A percentile compares a stretch with the other conserved stretches of the same genome.
These are phyloP conservation scores for Troilus luridus DNA, from an alignment of 2,888 invertebrate genomes.

Conservation along the genomic window DNA sequence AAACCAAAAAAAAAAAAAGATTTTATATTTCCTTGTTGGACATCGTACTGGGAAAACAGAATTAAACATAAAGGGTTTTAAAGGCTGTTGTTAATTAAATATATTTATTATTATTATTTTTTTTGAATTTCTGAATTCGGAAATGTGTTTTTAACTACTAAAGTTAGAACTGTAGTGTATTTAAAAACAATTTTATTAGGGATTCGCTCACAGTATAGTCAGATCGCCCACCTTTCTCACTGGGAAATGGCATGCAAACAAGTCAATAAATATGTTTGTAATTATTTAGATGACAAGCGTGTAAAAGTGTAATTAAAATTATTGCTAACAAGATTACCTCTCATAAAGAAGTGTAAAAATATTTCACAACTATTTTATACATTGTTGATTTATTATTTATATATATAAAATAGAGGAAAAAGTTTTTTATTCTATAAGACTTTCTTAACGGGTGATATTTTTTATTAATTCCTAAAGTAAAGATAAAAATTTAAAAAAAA, in stretches of 20 bases:
- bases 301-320: conserved; percentile 56
- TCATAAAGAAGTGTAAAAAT: conserved; percentile 56
- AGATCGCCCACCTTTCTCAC: conserved; percentile 69
- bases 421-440: conserved; percentile 57
- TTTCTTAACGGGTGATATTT: conserved; percentile 59
- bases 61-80: conserved; percentile 28
- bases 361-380: conserved; percentile 50
- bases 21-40: conserved; percentile 47
- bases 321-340: conserved; percentile 57
- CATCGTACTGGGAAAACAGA: conserved; percentile 15
- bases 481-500: conserved; percentile 29
- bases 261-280: conserved; percentile 56
- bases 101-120: conserved; percentile 5
- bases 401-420: conserved; percentile 48
- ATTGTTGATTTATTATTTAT: conserved; percentile 57
- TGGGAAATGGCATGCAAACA: conserved; percentile 62
- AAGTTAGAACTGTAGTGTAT: conserved; percentile 33
- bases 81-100: conserved; percentile 48
- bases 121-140: conserved; percentile 23
- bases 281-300: conserved; percentile 56
- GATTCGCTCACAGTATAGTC: conserved; percentile 67
- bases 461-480: conserved; percentile 58
- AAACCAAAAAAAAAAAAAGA: background rate
- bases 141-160: conserved; percentile 7
- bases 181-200: conserved; percentile 30